Percentiles rank a stretch among this genome's conserved stretches.
Evolutionary conservation across 2,113 vertebrate species (phyloP).

Genomic region (Prolemur simus): DNA sequence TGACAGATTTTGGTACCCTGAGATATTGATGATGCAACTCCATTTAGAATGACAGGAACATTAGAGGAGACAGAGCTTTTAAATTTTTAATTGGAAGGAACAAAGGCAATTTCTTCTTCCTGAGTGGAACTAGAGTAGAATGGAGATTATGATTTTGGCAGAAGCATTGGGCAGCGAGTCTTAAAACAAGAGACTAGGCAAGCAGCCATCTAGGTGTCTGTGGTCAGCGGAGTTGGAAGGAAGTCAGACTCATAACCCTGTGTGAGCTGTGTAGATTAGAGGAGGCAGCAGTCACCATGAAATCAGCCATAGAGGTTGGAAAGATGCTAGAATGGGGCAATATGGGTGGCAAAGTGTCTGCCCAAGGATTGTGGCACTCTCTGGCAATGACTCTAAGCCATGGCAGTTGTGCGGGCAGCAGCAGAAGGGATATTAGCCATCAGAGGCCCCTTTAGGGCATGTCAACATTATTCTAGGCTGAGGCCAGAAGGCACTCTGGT

Average conservation of each 20-base stretch:
- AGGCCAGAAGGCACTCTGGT: background rate
- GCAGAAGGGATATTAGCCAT: background rate
- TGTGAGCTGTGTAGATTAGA: background rate
- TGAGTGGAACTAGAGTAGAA: constrained; percentile 9
- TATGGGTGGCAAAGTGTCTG: background rate
- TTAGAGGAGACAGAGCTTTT: constrained; percentile 47
- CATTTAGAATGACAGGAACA: constrained; percentile 43
- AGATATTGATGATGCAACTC: constrained; percentile 47
- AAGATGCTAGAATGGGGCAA: background rate
- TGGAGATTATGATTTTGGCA: constrained; percentile 21
- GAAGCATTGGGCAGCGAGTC: background rate
- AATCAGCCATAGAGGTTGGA: background rate
- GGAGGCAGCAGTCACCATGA: background rate
- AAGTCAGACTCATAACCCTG: background rate
- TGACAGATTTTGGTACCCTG: constrained; percentile 50
- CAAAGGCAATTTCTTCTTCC: constrained; percentile 53
- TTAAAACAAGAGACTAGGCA: background rate
- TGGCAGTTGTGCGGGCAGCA: background rate
- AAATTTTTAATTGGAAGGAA: constrained; percentile 47
- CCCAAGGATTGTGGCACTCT: background rate
- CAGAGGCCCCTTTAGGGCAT: background rate
- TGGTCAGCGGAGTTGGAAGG: background rate
- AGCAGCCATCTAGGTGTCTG: background rate
- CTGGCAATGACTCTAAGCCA: background rate
- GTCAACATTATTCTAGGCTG: background rate